Base-by-base conservation (phyloP, 2,113 vertebrate genomes). In the Pachycephala philippinensis region DNA sequence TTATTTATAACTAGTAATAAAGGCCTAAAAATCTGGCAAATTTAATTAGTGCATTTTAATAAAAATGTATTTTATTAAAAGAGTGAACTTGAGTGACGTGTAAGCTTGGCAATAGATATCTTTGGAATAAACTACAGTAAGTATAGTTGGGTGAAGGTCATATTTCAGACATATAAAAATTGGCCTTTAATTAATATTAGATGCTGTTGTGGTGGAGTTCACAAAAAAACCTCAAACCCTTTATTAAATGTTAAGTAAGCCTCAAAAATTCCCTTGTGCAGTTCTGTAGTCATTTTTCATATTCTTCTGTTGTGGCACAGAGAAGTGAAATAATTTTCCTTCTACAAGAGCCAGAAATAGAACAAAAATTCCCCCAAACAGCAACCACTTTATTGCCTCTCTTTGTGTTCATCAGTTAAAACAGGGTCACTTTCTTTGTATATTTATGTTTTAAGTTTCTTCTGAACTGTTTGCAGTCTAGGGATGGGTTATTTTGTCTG, bases 221-320 rank as follows among this genome's bases (percentile, higher is more conserved):
- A 75, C 20, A 80, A 16, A 54, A 65, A 54, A 50, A 74, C 78
- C 68, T 93, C 71, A 86, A 95, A 47, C 22, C 19, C 7, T 74
- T 95, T n/a, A 63, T 83, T 76, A 90, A 86, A 86, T 56, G 54
- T 81, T 88, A 84, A 91, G 26, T 90, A 88, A 93, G 16, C 79
- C 64, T 80, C 71, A 80, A 52, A 91, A 92, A 83, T 64, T 90
- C 82, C 91, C 60, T 80, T 63, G 14, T 66, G 50, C 31, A 19
- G 49, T 56, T 79, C 76, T 86, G 39, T 50, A 70, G 42, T 71
- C 0, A 60, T 90, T 94, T 94, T 93, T 91, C 71, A 70, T 35
- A 12, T 65, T 87, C 31, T 53, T 94, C 37, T 72, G 54, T 75
- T 76, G 84, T 80, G 42, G 63, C 50, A 63, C 35, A 75, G 68